Conservation (phyloP, 1,140 invertebrate species). For the Schmidtea mediterranea region DNA sequence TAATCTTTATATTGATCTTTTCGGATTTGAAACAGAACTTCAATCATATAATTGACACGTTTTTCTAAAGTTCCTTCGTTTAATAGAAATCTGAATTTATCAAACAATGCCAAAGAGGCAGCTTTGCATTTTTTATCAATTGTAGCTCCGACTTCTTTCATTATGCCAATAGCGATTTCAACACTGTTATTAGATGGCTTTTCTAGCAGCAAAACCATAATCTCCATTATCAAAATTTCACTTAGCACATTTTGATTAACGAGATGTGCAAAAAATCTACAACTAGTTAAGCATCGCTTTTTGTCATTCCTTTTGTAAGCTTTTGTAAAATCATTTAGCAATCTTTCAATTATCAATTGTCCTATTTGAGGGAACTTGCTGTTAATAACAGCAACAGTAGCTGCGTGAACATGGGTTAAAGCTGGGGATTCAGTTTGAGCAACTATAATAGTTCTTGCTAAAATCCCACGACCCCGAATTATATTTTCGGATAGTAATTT, state of each 20-base stretch:
- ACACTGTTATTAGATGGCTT: slow-evolving; percentile 85
- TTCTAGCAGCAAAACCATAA: slow-evolving; percentile 68
- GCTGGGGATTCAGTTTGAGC: slow-evolving; percentile 84
- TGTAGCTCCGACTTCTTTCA: slow-evolving; percentile 87
- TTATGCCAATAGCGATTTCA: slow-evolving; percentile 73
- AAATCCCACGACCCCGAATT: slow-evolving; percentile 56
- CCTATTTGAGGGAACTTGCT: slow-evolving; percentile 93
- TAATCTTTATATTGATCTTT: slow-evolving; percentile 38
- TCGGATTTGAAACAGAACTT: slow-evolving; percentile 64
- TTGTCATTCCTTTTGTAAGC: slow-evolving; percentile 82
- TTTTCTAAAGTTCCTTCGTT: slow-evolving; percentile 71
- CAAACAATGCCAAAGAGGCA: slow-evolving; percentile 74
- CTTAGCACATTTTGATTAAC: slow-evolving; percentile 83
- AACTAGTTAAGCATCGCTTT: slow-evolving; percentile 53
- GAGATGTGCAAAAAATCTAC: slow-evolving; percentile 76
- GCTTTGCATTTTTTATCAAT: slow-evolving; percentile 62
- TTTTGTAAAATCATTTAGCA: slow-evolving; percentile 72
- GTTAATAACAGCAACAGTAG: slow-evolving; percentile 70
- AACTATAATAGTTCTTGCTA: slow-evolving; percentile 70
- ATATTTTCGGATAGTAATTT: slow-evolving; percentile 81
- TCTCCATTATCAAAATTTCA: slow-evolving; percentile 88
- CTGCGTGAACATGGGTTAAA: slow-evolving; percentile 87
- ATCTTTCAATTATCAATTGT: slow-evolving; percentile 58
- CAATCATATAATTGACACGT: slow-evolving; percentile 87
- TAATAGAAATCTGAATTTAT: slow-evolving; percentile 66